phyloP scores from a whole-genome alignment of 1,140 invertebrate species.

The Drosophila arizonae region DNA sequence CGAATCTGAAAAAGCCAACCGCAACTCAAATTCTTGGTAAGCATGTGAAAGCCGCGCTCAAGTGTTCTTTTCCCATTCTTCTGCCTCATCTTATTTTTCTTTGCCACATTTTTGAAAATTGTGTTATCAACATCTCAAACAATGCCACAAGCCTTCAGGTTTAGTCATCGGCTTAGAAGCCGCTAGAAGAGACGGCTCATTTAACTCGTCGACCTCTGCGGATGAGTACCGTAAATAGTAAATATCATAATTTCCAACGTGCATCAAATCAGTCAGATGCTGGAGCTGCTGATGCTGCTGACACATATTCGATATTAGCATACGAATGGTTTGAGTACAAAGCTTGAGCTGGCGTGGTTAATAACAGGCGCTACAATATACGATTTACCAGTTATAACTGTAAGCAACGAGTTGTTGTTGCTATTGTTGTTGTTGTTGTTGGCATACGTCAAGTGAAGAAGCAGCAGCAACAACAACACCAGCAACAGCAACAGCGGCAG shows the following conservation, averaged over 20 bases:
- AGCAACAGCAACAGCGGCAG: background rate
- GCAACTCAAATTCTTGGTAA: slow-evolving; percentile 33
- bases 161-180: slow-evolving; percentile 50
- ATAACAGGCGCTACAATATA: slow-evolving; percentile 55
- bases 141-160: slow-evolving; percentile 30
- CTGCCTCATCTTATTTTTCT: background rate
- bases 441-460: slow-evolving; percentile 12
- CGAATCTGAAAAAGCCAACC: slow-evolving; percentile 19
- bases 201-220: slow-evolving; percentile 29
- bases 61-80: slow-evolving; percentile 2
- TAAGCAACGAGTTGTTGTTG: slow-evolving; percentile 21
- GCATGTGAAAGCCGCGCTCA: slow-evolving; percentile 37
- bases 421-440: slow-evolving; percentile 31
- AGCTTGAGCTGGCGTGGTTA: slow-evolving; percentile 63
- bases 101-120: slow-evolving; percentile 21
- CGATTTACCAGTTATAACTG: slow-evolving; percentile 66
- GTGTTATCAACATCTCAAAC: slow-evolving; percentile 47
- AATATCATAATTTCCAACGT: slow-evolving; percentile 37
- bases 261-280: slow-evolving; percentile 19
- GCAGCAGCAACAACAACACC: background rate
- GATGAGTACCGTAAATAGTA: slow-evolving; percentile 13
- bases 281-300: slow-evolving; percentile 26
- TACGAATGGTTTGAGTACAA: slow-evolving; percentile 65
- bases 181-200: slow-evolving; percentile 28
- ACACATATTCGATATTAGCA: slow-evolving; percentile 73